phyloP scores from a whole-genome alignment of 2,113 vertebrate genomes.

The Dasyprocta punctata region DNA sequence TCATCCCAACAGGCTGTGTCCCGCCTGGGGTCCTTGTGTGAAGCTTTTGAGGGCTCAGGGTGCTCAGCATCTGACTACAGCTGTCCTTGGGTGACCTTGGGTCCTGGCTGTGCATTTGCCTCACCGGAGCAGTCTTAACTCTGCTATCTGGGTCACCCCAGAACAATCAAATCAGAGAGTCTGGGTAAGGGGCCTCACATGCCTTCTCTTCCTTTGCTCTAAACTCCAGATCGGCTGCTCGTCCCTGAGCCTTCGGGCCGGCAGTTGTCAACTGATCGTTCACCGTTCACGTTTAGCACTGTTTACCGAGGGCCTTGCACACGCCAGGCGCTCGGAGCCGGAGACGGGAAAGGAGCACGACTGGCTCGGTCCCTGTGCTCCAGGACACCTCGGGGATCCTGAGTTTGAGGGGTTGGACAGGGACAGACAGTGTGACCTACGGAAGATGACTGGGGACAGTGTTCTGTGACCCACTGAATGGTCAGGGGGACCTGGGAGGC shows the following conservation, averaged over 20 bases:
- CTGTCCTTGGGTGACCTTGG: neutral
- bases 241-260: neutral
- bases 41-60: neutral
- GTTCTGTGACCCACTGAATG: accelerated
- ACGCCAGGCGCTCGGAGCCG: neutral
- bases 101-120: neutral
- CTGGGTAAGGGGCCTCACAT: neutral
- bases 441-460: accelerated
- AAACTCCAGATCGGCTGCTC: neutral
- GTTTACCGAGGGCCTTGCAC: neutral
- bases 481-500: neutral
- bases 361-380: neutral
- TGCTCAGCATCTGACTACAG: neutral
- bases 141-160: neutral
- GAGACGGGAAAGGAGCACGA: neutral
- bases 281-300: neutral
- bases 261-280: neutral
- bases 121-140: neutral
- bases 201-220: neutral
- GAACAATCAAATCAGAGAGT: neutral
- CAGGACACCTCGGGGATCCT: neutral
- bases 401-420: neutral
- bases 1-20: accelerated
- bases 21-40: neutral
- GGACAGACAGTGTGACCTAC: accelerated